phyloP scores from a whole-genome alignment of 2,113 vertebrate species.

The Mus pahari region DNA sequence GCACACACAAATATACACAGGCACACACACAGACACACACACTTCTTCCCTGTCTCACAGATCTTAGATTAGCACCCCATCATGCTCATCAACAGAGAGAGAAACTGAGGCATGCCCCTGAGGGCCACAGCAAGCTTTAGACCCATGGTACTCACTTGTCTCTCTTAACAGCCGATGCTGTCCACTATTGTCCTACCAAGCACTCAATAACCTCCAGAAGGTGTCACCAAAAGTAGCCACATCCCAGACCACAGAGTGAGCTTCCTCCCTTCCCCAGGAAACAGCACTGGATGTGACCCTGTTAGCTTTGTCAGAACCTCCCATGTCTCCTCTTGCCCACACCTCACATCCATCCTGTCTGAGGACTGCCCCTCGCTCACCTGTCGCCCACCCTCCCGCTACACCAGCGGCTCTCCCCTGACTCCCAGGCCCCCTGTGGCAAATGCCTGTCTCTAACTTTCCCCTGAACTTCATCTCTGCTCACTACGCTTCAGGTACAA shows the following conservation, averaged over 20 bases:
- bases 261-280: not conserved
- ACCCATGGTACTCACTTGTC: too few species aligned
- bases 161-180: accelerated
- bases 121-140: not conserved
- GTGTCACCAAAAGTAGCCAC: not conserved
- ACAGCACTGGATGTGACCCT: not conserved
- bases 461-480: not conserved
- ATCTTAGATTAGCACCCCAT: not conserved
- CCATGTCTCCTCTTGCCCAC: not conserved
- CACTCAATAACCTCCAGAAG: not conserved
- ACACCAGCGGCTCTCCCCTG: not conserved
- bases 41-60: not conserved
- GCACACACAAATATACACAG: too few species aligned
- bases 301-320: not conserved
- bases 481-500: not conserved
- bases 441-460: not conserved
- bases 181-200: not conserved
- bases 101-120: not conserved
- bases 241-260: not conserved
- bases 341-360: not conserved
- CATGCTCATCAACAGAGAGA: not conserved
- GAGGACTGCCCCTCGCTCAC: not conserved
- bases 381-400: not conserved
- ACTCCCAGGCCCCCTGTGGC: not conserved
- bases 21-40: not conserved